phyloP scores from a whole-genome alignment of 2,113 vertebrate species.

The Urocynchramus pylzowi region DNA sequence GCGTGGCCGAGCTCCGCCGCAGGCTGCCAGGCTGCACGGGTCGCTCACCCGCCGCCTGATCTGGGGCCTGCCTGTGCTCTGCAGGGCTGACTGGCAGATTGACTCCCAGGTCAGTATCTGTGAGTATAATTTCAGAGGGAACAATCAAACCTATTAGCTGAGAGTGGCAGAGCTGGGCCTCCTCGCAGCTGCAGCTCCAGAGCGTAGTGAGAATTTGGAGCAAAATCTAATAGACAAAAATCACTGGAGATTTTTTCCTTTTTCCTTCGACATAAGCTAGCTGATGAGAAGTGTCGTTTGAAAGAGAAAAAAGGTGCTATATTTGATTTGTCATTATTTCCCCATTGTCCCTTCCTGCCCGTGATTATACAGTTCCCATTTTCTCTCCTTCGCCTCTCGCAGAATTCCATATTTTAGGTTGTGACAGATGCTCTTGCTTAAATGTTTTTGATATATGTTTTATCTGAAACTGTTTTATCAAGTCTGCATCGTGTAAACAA shows the following conservation, averaged over 20 bases:
- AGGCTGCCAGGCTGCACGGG: neutral
- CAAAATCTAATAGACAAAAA: constrained; percentile 30
- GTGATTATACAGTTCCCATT: neutral
- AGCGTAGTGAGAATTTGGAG: neutral
- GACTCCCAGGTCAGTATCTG: neutral
- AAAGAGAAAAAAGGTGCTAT: neutral
- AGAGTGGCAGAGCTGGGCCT: constrained; percentile 2
- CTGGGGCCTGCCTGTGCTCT: neutral
- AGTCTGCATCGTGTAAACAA: neutral
- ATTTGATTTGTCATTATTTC: constrained; percentile 43
- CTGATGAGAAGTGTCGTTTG: neutral
- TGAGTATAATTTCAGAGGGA: neutral
- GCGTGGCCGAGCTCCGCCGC: neutral
- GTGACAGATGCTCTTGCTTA: neutral
- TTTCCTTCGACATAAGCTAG: neutral
- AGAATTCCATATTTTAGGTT: neutral
- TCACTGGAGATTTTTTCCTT: neutral
- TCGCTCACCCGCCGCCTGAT: accelerated
- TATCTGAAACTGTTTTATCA: neutral
- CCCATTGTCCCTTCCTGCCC: neutral
- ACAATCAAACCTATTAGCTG: constrained; percentile 14
- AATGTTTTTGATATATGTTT: neutral
- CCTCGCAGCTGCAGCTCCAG: neutral
- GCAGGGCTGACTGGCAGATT: neutral
- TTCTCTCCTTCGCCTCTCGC: neutral